Conservation (phyloP, 2,113 vertebrate genomes). For the Chaetura pelagica region DNA sequence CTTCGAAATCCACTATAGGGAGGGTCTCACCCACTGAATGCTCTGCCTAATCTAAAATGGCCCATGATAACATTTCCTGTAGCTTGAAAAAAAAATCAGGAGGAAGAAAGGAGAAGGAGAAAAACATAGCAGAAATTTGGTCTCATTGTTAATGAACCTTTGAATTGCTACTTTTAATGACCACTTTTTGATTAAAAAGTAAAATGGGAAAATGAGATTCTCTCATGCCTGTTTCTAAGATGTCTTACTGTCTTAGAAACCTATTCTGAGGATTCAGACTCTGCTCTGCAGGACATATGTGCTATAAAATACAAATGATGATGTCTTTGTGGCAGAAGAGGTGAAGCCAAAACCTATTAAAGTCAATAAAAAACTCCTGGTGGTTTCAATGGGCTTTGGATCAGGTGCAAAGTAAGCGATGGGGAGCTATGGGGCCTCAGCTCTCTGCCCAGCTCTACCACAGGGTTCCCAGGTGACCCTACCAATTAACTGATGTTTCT, state of each 20-base stretch:
- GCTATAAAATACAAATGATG: not conserved
- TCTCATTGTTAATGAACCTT: not conserved
- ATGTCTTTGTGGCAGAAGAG: not conserved
- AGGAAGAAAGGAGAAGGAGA: not conserved
- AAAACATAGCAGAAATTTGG: not conserved
- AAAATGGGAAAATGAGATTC: not conserved
- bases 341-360: not conserved
- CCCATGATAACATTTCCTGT: not conserved
- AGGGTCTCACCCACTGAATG: not conserved
- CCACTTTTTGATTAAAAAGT: not conserved
- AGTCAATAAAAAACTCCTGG: not conserved
- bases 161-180: not conserved
- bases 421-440: not conserved
- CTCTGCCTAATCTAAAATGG: conserved; percentile 8
- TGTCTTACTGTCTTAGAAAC: not conserved
- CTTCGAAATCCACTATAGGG: not conserved
- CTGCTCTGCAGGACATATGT: not conserved
- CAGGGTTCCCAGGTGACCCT: not conserved
- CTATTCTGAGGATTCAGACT: not conserved
- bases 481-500: not conserved
- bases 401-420: not conserved
- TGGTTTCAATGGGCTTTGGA: not conserved
- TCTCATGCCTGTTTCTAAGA: not conserved
- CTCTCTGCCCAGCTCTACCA: not conserved
- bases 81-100: conserved; percentile 13